Percentiles rank a stretch among this genome's conserved stretches.
phyloP scores from a whole-genome alignment of 2,888 invertebrate genomes.

The Polydrusus pterygomalis region DNA sequence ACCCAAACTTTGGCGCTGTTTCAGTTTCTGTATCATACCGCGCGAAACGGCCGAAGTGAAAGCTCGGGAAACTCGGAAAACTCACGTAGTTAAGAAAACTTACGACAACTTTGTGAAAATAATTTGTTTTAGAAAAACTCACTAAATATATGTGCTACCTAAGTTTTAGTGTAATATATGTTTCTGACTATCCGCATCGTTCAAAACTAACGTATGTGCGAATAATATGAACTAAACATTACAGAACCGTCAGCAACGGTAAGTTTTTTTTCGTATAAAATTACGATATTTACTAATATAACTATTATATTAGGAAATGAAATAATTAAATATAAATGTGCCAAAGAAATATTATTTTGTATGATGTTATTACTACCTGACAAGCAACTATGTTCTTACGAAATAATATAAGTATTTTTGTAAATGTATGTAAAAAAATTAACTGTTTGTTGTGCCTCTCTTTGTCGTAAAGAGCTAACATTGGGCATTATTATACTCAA shows the following conservation, averaged over 20 bases:
- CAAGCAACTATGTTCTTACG: too few relatives aligned
- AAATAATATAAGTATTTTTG: too few relatives aligned
- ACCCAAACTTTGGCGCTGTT: slow-evolving; percentile 44
- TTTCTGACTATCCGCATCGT: background rate
- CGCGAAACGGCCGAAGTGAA: slow-evolving; percentile 28
- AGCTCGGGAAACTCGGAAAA: slow-evolving; percentile 25
- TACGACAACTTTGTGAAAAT: slow-evolving; percentile 29
- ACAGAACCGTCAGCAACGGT: background rate
- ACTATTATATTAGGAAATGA: too few relatives aligned
- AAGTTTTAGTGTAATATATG: background rate
- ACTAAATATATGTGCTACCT: slow-evolving; percentile 1
- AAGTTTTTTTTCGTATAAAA: background rate
- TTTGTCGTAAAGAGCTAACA: too few relatives aligned
- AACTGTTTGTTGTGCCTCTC: too few relatives aligned
- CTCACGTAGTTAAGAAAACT: slow-evolving; percentile 31
- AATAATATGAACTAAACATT: too few relatives aligned
- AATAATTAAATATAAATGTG: too few relatives aligned
- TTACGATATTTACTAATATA: too few relatives aligned
- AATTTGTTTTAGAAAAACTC: background rate
- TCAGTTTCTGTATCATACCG: slow-evolving; percentile 48
- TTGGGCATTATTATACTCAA: too few relatives aligned
- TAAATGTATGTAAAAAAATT: too few relatives aligned
- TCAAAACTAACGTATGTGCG: background rate
- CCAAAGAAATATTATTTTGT: too few relatives aligned
- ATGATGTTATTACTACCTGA: too few relatives aligned